Evolutionary conservation across 2,888 invertebrate genomes (phyloP).

Genomic region (Cephus pygmeus): DNA sequence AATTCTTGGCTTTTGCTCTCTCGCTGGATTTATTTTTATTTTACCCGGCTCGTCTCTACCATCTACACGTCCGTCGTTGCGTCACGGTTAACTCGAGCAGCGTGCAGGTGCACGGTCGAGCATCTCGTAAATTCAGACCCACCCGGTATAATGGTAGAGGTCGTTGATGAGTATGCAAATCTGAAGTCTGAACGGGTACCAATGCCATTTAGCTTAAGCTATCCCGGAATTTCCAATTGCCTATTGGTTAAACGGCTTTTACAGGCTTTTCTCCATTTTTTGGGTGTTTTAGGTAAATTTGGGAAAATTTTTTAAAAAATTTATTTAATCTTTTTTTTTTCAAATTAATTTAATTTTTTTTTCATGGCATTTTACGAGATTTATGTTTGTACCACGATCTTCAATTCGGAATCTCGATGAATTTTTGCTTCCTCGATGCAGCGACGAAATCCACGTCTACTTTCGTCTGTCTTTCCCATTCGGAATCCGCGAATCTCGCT

Average conservation of each 20-base stretch:
- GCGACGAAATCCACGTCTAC: not conserved
- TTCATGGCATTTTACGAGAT: too few relatives aligned
- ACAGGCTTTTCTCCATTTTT: too few relatives aligned
- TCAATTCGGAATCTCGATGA: not conserved
- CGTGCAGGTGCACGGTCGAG: conserved; percentile 5
- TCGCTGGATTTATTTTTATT: not conserved
- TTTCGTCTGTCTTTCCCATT: not conserved
- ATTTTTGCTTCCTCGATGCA: not conserved
- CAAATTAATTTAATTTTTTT: too few relatives aligned
- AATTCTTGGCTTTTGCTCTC: not conserved
- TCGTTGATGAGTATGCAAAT: conserved; percentile 14
- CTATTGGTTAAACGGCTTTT: not conserved
- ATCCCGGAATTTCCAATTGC: not conserved
- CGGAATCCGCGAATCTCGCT: not conserved
- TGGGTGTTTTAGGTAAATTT: too few relatives aligned
- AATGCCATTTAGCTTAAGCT: not conserved
- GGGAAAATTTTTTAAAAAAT: too few relatives aligned
- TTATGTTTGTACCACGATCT: not conserved
- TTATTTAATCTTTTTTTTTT: too few relatives aligned
- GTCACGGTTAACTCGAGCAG: not conserved
- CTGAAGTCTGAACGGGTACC: not conserved
- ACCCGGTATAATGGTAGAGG: conserved; percentile 1
- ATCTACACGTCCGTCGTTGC: not conserved
- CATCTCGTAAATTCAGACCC: conserved; percentile 22
- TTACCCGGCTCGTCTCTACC: not conserved